These are phyloP conservation scores for Molossus alvarezi DNA, from an alignment of 2,797 vertebrate species.

Conservation along the genomic window DNA sequence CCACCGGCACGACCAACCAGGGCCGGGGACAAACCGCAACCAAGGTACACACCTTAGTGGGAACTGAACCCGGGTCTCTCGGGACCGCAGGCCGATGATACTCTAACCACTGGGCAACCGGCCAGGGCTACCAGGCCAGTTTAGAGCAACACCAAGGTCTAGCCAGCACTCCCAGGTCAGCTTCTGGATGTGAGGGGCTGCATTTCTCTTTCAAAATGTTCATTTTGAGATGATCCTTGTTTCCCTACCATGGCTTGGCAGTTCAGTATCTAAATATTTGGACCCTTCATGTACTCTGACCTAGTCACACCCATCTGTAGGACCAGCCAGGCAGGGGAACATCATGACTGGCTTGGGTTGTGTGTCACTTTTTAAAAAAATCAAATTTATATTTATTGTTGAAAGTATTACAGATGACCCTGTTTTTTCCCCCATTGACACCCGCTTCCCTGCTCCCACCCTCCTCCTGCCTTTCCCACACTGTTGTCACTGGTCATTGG, in stretches of 20 bases:
- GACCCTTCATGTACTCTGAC: slow-evolving; percentile 86
- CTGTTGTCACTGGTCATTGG: too few species aligned
- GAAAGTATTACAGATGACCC: too few species aligned
- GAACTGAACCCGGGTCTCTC: too few species aligned
- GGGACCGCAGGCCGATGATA: too few species aligned
- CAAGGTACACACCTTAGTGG: too few species aligned
- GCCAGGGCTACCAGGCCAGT: not conserved
- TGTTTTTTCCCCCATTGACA: too few species aligned
- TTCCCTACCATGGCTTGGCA: slow-evolving; percentile 75
- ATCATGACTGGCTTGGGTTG: slow-evolving; percentile 81
- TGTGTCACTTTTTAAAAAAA: not conserved
- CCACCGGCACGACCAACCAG: too few species aligned
- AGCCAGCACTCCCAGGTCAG: slow-evolving; percentile 17
- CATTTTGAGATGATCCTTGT: slow-evolving; percentile 78
- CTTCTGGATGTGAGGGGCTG: slow-evolving; percentile 43
- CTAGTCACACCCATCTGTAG: slow-evolving; percentile 84
- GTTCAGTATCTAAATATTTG: slow-evolving; percentile 81
- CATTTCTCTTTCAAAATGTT: slow-evolving; percentile 56
- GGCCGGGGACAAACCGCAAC: too few species aligned
- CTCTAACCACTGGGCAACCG: too few species aligned
- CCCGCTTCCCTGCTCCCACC: too few species aligned
- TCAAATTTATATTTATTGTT: too few species aligned
- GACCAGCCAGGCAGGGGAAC: slow-evolving; percentile 82
- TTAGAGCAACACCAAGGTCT: slow-evolving; percentile 49
- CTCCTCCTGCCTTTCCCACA: too few species aligned